These are phyloP conservation scores for Zenarchopterus dispar DNA, from an alignment of 2,797 vertebrate genomes.

Conservation along the genomic window DNA sequence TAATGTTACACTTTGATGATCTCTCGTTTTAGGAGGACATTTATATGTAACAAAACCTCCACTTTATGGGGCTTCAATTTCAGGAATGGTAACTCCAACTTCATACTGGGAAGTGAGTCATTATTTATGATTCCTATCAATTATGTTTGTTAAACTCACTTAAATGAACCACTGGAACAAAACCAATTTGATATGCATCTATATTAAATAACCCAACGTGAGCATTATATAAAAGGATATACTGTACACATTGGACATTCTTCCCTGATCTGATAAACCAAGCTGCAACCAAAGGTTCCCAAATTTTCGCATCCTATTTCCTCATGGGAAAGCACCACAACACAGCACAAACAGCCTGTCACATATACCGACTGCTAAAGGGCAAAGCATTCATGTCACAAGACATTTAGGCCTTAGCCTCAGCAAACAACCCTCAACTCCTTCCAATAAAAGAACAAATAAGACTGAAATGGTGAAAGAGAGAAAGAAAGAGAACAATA, in stretches of 20 bases:
- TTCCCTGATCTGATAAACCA: slow-evolving; percentile 2
- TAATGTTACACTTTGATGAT: not conserved
- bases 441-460: slow-evolving; percentile 46
- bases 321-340: slow-evolving; percentile 19
- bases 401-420: slow-evolving; percentile 63
- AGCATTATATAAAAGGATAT: not conserved
- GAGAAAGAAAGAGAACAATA: slow-evolving; percentile 23
- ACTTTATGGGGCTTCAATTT: not conserved
- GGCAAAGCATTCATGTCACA: slow-evolving; percentile 71
- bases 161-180: no score
- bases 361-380: slow-evolving; percentile 61
- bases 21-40: not conserved
- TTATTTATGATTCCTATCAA: no score
- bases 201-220: no score
- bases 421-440: slow-evolving; percentile 62
- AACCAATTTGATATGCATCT: no score
- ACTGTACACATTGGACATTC: not conserved
- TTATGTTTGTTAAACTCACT: no score
- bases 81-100: not conserved
- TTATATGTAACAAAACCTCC: not conserved
- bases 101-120: not conserved
- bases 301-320: slow-evolving; percentile 35
- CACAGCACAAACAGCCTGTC: slow-evolving; percentile 49
- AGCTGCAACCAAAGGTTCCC: slow-evolving; percentile 34
- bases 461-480: slow-evolving; percentile 60